phyloP scores from a whole-genome alignment of 1,140 invertebrate genomes.

The Drosophila ambigua region DNA sequence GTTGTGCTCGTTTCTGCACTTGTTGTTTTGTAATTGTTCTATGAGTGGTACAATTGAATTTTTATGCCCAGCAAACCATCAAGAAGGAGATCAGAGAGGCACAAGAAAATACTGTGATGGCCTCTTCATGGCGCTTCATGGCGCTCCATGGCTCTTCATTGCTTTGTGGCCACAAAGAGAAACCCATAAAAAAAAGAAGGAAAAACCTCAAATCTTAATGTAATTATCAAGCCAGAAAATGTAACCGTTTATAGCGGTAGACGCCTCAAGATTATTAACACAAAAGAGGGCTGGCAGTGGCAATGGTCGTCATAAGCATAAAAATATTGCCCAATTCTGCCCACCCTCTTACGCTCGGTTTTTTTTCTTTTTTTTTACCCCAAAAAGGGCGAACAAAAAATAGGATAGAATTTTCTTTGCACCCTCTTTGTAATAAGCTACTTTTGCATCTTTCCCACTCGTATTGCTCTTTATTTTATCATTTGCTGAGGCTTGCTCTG shows the following conservation, averaged over 20 bases:
- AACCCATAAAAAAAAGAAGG: constrained; percentile 23
- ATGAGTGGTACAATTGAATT: constrained; percentile 67
- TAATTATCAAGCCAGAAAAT: constrained; percentile 58
- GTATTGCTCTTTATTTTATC: constrained; percentile 76
- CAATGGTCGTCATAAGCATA: constrained; percentile 67
- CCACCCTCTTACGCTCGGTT: constrained; percentile 11
- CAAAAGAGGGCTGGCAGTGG: constrained; percentile 40
- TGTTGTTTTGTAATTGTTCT: constrained; percentile 70
- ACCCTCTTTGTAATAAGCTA: constrained; percentile 73
- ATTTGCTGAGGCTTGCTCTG: constrained; percentile 44
- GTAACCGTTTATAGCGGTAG: constrained; percentile 57
- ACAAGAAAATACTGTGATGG: constrained; percentile 27
- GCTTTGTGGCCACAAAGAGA: constrained; percentile 41
- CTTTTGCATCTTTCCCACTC: constrained; percentile 52
- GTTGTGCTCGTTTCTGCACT: constrained; percentile 29
- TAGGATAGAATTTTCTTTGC: constrained; percentile 28
- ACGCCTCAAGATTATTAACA: constrained; percentile 77
- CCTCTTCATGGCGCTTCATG: constrained; percentile 19
- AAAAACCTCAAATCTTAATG: constrained; percentile 65
- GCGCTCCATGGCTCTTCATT: constrained; percentile 8
- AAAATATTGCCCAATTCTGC: constrained; percentile 58
- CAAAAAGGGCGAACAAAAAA: constrained; percentile 39
- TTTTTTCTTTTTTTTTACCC: constrained; percentile 36
- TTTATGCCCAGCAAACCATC: constrained; percentile 55
- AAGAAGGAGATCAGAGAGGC: constrained; percentile 14